Evolutionary conservation across 2,113 vertebrate genomes (phyloP), one percentile per base, ranked within the genome.

Genomic region (Apaloderma vittatum): DNA sequence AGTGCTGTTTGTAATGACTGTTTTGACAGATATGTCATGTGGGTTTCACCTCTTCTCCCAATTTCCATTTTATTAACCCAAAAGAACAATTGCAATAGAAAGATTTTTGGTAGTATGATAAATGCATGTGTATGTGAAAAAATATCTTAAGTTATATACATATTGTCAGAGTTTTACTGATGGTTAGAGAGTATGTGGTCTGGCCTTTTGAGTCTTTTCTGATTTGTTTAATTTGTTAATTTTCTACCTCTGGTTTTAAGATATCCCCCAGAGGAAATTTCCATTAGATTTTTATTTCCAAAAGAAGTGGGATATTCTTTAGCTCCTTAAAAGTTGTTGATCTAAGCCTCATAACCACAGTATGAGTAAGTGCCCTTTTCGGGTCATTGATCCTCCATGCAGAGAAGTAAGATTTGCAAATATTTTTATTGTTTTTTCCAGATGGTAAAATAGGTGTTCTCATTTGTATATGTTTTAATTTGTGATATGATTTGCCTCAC

Each of bases 11-110:
- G 71, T 43, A 82, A 95, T 88, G 30, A 96, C 93, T 94, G 90
- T 96, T 97, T 94, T 96, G 93, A 96, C 95, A 96, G 87, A 32
- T 88, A 61, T 86, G 71, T 88, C 90, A 96, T 58, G 74, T 4
- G 3, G 43, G 78, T 93, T 97, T 95, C 88, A 94, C 67, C 90
- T 96, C 43, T 80, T 17, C 34, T 75, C 37, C n/a, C 79, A 86
- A 93, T 95, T 96, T 94, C 40, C 70, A 52, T 95, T 95, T 78
- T 71, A 84, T 93, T 89, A 95, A 75, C 7, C 37, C 20, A 15
- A 82, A 94, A 92, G 40, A 90, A 73, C 10, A 88, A 78, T 70
- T 62, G 18, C 8, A 90, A 62, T 43, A 62, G n/a, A 81, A 89
- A 68, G 4, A 32, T 62, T 87, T 83, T 63, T 72, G 4, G 21